Conservation (phyloP, 35 echinoderm and acorn worm genomes). For the Hemicentrotus pulcherrimus region DNA sequence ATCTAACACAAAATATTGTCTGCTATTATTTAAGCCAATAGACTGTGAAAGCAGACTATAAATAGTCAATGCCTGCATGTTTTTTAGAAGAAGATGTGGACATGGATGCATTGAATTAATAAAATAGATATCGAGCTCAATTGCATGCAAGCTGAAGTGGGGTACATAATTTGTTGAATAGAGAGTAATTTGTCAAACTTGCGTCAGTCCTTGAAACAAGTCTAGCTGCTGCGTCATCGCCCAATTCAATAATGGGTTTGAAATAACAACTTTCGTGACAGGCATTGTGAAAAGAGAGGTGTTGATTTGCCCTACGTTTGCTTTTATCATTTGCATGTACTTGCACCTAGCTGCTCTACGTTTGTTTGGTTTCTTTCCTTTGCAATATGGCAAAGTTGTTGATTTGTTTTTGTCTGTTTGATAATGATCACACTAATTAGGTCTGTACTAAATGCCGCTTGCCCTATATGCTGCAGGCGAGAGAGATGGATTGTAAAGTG, state of each 20-base stretch:
- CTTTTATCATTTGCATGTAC: neutral
- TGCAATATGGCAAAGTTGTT: neutral
- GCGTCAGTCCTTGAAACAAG: neutral
- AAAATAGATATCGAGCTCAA: too few relatives aligned
- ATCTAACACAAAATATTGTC: neutral
- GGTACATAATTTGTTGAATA: neutral
- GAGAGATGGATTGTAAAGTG: too few relatives aligned
- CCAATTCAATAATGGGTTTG: neutral
- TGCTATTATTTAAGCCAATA: neutral
- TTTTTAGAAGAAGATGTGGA: too few relatives aligned
- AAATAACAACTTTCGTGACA: neutral
- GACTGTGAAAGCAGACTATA: neutral
- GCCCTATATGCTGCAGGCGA: neutral
- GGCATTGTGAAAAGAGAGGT: neutral
- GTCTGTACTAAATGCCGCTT: neutral
- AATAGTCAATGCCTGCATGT: neutral
- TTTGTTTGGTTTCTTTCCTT: neutral
- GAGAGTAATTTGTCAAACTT: neutral
- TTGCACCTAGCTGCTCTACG: neutral
- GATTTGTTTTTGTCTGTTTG: neutral
- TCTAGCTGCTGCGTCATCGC: neutral
- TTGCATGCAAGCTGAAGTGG: neutral
- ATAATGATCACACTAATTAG: constrained; percentile 13
- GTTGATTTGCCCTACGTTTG: neutral
- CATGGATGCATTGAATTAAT: too few relatives aligned